These are phyloP conservation scores for Acanthopleura granulata DNA, from an alignment of 2,888 invertebrate genomes.

Conservation along the genomic window DNA sequence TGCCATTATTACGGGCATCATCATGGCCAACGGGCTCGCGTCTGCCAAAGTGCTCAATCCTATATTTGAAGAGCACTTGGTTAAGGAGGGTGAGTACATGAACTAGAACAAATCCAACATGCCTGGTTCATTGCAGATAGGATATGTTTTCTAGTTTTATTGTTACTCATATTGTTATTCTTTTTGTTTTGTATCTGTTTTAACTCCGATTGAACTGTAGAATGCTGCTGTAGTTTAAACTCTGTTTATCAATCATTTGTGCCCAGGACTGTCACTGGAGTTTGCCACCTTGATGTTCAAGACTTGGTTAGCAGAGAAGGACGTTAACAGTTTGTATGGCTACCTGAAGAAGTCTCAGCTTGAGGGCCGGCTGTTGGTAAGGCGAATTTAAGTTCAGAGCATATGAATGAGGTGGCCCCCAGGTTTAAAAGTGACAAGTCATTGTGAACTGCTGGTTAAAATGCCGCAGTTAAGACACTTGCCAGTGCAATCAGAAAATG, in stretches of 20 bases:
- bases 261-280: slow-evolving; percentile 88
- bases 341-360: slow-evolving; percentile 60
- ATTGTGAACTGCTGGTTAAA: too few species aligned
- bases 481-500: too few species aligned
- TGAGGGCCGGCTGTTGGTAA: slow-evolving; percentile 60
- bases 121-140: too few species aligned
- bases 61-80: slow-evolving; percentile 82
- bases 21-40: slow-evolving; percentile 93
- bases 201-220: too few species aligned
- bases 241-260: neutral
- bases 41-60: slow-evolving; percentile 83
- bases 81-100: slow-evolving; percentile 67
- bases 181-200: too few species aligned
- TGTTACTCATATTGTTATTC: too few species aligned
- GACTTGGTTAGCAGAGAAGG: slow-evolving; percentile 92
- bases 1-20: slow-evolving; percentile 93
- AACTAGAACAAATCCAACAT: too few species aligned
- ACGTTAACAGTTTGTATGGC: slow-evolving; percentile 69
- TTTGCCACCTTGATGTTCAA: slow-evolving; percentile 93
- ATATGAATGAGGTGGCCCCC: too few species aligned
- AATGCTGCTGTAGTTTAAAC: too few species aligned
- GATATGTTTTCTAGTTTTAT: too few species aligned
- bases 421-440: too few species aligned
- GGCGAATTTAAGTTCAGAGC: slow-evolving; percentile 13
- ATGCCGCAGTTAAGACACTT: too few species aligned